Evolutionary conservation across 2,113 vertebrate species (phyloP).

Genomic region (Siniperca chuatsi): DNA sequence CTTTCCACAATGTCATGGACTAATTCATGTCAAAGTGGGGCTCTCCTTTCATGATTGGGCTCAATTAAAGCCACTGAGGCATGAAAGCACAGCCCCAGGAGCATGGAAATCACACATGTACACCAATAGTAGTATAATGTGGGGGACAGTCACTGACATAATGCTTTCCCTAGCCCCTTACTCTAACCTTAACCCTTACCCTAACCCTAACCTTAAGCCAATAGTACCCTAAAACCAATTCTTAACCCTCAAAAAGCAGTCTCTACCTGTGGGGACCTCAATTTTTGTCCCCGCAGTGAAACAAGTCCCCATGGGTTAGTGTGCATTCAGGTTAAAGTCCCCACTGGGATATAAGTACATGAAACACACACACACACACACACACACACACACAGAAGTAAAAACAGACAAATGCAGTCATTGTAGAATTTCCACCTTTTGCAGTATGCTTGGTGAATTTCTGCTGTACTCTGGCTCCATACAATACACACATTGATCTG

Average conservation of each 20-base stretch:
- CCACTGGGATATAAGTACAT: too few relatives aligned
- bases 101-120: constrained; percentile 11
- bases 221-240: too few relatives aligned
- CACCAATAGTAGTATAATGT: neutral
- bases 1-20: constrained; percentile 68
- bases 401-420: constrained; percentile 21
- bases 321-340: too few relatives aligned
- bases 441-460: constrained; percentile 1
- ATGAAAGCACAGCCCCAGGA: constrained; percentile 27
- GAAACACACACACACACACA: constrained; percentile 1
- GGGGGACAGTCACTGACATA: too few relatives aligned
- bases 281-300: too few relatives aligned
- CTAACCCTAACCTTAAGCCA: too few relatives aligned
- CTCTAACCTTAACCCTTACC: too few relatives aligned
- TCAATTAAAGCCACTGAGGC: constrained; percentile 48
- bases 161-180: too few relatives aligned
- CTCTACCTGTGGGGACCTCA: too few relatives aligned
- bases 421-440: constrained; percentile 23
- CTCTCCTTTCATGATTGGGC: constrained; percentile 44
- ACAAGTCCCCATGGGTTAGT: too few relatives aligned
- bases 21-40: constrained; percentile 56
- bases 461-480: neutral
- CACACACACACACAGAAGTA: constrained; percentile 5
- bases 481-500: neutral
- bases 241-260: too few relatives aligned